Conservation (phyloP, 2,113 vertebrate genomes). For the Castor canadensis region DNA sequence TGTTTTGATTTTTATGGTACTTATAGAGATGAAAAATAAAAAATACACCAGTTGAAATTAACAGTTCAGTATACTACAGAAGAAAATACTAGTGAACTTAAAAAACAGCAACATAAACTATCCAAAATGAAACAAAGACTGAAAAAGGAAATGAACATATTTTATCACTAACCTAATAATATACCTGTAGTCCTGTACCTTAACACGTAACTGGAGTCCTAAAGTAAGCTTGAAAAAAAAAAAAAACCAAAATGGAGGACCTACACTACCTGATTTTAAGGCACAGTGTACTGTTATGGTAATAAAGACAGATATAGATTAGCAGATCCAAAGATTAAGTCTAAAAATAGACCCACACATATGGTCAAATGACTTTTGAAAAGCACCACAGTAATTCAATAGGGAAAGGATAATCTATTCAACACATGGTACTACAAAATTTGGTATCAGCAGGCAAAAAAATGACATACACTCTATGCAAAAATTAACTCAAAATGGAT, state of each 20-base stretch:
- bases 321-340: not conserved
- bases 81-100: constrained; percentile 21
- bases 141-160: not conserved
- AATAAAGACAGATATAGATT: not conserved
- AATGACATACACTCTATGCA: not conserved
- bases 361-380: not conserved
- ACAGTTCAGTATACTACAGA: not conserved
- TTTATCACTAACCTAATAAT: not conserved
- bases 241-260: not conserved
- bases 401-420: not conserved
- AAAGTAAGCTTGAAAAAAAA: not conserved
- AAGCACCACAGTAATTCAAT: not conserved
- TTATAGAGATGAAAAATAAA: constrained; percentile 37
- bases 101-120: not conserved
- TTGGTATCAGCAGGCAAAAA: not conserved
- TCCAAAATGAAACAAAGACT: not conserved
- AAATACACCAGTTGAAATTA: constrained; percentile 21
- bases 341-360: not conserved
- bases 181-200: not conserved
- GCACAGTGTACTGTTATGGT: not conserved
- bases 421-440: not conserved
- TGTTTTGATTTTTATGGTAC: constrained; percentile 45
- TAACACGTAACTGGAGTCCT: not conserved
- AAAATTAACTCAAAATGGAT: constrained; percentile 1
- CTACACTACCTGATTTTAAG: not conserved